phyloP scores from a whole-genome alignment of 2,797 vertebrate species.

The Tenualosa thibaudeaui region DNA sequence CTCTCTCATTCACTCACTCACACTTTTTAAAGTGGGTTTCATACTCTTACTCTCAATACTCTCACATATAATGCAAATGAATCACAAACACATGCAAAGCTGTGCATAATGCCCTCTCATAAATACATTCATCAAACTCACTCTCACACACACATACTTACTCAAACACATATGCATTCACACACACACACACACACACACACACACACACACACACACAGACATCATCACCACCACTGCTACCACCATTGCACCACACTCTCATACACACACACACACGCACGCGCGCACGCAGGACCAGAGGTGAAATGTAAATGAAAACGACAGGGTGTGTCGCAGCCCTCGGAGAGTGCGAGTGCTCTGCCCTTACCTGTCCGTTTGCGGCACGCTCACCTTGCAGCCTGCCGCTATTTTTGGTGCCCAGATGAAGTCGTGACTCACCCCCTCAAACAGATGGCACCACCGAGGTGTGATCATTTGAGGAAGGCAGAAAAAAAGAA shows the following conservation, averaged over 20 bases:
- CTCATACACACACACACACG: neutral
- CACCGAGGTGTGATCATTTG: neutral
- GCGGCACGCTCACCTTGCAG: slow-evolving; percentile 34
- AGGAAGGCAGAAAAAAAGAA: neutral
- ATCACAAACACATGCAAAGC: neutral
- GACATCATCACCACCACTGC: neutral
- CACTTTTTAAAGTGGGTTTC: neutral
- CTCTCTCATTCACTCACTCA: neutral
- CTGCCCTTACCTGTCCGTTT: slow-evolving; percentile 34
- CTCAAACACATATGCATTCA: neutral
- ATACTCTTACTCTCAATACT: neutral
- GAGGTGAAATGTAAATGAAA: slow-evolving; percentile 20
- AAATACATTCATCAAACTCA: neutral
- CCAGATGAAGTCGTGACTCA: slow-evolving; percentile 24
- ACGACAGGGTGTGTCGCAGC: neutral
- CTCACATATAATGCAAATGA: neutral
- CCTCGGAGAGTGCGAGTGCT: neutral
- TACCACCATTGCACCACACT: neutral
- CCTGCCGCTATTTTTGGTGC: neutral
- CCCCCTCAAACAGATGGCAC: slow-evolving; percentile 16
- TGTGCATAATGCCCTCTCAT: neutral
- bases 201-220: slow-evolving; percentile 15
- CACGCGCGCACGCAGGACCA: neutral
- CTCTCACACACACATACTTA: neutral
- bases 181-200: neutral